A percentile compares a stretch with the other conserved stretches of the same genome.
Evolutionary conservation across 2,113 vertebrate species (phyloP).

Genomic region (Bubalus kerabau): DNA sequence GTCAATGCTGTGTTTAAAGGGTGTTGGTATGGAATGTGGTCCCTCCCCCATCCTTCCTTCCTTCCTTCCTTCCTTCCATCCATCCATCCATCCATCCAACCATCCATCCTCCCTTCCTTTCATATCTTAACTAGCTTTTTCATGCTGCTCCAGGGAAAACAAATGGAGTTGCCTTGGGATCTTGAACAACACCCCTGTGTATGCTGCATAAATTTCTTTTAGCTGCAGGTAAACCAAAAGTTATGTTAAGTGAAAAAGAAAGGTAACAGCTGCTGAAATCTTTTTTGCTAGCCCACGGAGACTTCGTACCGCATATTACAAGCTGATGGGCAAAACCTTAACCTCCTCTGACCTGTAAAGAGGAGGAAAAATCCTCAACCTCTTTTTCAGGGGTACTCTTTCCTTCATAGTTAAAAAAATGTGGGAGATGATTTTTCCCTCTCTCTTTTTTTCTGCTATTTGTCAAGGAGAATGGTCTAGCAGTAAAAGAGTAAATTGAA

Average conservation of each 20-base stretch:
- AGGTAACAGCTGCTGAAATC: slow-evolving; percentile 80
- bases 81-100: not conserved
- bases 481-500: slow-evolving; percentile 75
- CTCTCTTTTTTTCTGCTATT: slow-evolving; percentile 36
- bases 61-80: not conserved
- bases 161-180: slow-evolving; percentile 79
- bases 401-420: slow-evolving; percentile 48
- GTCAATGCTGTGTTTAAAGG: slow-evolving; percentile 49
- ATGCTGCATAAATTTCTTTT: slow-evolving; percentile 77
- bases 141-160: slow-evolving; percentile 77
- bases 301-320: slow-evolving; percentile 63
- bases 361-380: slow-evolving; percentile 51
- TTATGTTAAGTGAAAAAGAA: slow-evolving; percentile 79
- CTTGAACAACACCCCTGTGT: slow-evolving; percentile 74
- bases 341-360: slow-evolving; percentile 72
- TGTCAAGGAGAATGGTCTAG: slow-evolving; percentile 64
- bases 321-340: slow-evolving; percentile 75
- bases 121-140: slow-evolving; percentile 72
- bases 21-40: not conserved
- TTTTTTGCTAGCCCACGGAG: slow-evolving; percentile 76
- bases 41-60: fast-evolving
- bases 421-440: slow-evolving; percentile 26
- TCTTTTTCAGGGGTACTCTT: slow-evolving; percentile 42
- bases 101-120: not conserved
- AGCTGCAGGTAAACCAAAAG: slow-evolving; percentile 81